phyloP scores from a whole-genome alignment of 2,888 invertebrate genomes.

The Spialia ferax region DNA sequence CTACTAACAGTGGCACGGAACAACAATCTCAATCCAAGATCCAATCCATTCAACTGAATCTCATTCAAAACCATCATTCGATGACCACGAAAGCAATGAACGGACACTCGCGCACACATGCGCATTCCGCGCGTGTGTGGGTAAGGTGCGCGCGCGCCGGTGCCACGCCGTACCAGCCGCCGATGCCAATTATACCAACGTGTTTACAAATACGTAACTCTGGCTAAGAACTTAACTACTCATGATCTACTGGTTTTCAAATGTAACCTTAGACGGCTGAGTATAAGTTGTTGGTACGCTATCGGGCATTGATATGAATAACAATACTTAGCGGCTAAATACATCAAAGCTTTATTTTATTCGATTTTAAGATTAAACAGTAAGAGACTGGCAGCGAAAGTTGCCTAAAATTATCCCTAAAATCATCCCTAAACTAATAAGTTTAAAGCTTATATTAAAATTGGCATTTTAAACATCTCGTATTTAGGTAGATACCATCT shows the following conservation, averaged over 20 bases:
- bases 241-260: conserved; percentile 25
- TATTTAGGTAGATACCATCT: too few relatives aligned
- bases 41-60: conserved; percentile 3
- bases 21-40: too few relatives aligned
- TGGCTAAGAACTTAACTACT: conserved; percentile 34
- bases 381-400: too few relatives aligned
- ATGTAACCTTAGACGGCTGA: not conserved
- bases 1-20: not conserved
- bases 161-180: conserved; percentile 42
- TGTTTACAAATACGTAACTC: conserved; percentile 39
- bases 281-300: too few relatives aligned
- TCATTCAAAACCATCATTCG: conserved; percentile 7
- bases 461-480: too few relatives aligned
- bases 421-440: too few relatives aligned
- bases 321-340: too few relatives aligned
- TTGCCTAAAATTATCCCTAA: too few relatives aligned
- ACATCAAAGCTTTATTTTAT: too few relatives aligned
- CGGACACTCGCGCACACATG: conserved; percentile 4
- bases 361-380: too few relatives aligned
- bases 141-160: conserved; percentile 40
- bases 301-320: too few relatives aligned
- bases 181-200: conserved; percentile 36
- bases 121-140: not conserved
- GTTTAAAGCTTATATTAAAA: too few relatives aligned
- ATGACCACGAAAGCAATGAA: conserved; percentile 15